These are phyloP conservation scores for Neelides sp. DNA, from an alignment of 1,140 invertebrate species.

Conservation along the genomic window DNA sequence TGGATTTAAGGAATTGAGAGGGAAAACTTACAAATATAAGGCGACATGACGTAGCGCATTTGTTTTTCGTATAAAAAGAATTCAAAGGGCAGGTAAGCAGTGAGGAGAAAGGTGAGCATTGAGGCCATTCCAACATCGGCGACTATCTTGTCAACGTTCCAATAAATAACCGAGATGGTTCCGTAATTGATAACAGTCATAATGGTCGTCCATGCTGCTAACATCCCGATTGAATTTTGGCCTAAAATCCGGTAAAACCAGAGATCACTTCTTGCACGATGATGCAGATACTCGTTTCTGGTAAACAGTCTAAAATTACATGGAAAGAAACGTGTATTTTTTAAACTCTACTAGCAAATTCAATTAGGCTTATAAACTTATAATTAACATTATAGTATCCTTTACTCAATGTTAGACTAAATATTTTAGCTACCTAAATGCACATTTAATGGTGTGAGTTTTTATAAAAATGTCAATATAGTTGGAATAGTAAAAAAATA, in stretches of 20 bases:
- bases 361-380: too few relatives aligned
- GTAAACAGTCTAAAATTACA: conserved; percentile 1
- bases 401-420: too few relatives aligned
- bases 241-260: conserved; percentile 11
- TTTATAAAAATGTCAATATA: too few relatives aligned
- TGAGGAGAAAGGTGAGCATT: conserved; percentile 9
- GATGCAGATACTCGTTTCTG: conserved; percentile 1
- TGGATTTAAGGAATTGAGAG: too few relatives aligned
- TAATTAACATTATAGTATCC: too few relatives aligned
- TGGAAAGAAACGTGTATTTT: background rate
- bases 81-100: conserved; percentile 6
- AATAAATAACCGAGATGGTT: conserved; percentile 1
- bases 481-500: too few relatives aligned
- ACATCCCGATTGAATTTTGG: conserved; percentile 6
- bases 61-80: conserved; percentile 9
- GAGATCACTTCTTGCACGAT: conserved; percentile 1
- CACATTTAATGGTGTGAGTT: too few relatives aligned
- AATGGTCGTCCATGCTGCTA: background rate
- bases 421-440: too few relatives aligned
- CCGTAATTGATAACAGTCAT: conserved; percentile 5
- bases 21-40: too few relatives aligned
- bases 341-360: background rate
- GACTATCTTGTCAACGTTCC: background rate
- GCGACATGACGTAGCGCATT: conserved; percentile 4
- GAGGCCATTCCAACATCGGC: conserved; percentile 3